Conservation (phyloP, 2,797 vertebrate species). For the Gobio occitaniae region DNA sequence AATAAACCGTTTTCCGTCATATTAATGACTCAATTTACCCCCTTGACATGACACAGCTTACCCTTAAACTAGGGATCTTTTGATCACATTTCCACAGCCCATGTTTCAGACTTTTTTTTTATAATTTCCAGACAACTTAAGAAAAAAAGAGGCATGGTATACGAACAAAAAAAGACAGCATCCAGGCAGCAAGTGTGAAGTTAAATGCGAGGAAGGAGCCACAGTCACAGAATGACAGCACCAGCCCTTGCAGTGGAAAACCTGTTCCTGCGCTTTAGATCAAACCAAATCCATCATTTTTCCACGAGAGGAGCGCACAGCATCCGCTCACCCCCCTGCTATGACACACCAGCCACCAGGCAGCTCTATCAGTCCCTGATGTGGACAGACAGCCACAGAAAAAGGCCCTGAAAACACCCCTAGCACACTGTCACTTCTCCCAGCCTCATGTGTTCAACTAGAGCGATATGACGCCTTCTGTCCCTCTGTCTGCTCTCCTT, state of each 20-base stretch:
- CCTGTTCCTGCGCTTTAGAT: constrained; percentile 50
- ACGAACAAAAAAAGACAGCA: constrained; percentile 20
- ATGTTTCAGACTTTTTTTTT: background rate
- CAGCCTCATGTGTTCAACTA: constrained; percentile 60
- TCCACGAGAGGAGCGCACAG: constrained; percentile 50
- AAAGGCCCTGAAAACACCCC: constrained; percentile 68
- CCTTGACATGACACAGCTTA: background rate
- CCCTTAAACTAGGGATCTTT: background rate
- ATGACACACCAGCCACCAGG: constrained; percentile 55
- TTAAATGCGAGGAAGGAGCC: constrained; percentile 28
- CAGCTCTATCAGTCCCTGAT: constrained; percentile 58
- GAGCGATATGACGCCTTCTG: constrained; percentile 55
- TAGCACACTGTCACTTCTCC: constrained; percentile 70
- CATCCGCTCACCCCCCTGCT: constrained; percentile 58
- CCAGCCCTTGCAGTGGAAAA: constrained; percentile 48
- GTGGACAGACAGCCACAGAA: constrained; percentile 59
- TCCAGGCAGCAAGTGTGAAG: constrained; percentile 15
- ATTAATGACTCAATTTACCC: background rate
- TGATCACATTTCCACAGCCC: background rate
- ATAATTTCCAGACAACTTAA: constrained; percentile 17
- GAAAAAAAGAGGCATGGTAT: background rate
- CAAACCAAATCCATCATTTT: constrained; percentile 60
- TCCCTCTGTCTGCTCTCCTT: constrained; percentile 44
- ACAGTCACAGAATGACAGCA: constrained; percentile 45
- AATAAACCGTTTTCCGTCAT: background rate